Conservation (phyloP, 2,113 vertebrate species). For the Oreocharis arfaki region DNA sequence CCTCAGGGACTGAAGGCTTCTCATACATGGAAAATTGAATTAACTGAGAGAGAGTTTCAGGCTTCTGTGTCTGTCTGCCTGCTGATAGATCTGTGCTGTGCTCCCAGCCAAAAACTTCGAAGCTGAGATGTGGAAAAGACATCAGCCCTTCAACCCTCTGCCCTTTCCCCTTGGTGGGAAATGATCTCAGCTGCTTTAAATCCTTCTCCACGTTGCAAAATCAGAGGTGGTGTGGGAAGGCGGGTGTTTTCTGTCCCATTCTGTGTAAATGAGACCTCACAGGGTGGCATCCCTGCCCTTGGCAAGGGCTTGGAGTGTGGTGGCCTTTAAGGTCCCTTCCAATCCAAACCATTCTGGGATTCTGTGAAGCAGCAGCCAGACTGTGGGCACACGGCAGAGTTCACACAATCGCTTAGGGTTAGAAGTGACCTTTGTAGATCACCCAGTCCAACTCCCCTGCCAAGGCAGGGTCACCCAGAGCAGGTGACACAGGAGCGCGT, state of each 20-base stretch:
- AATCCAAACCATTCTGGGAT: background rate
- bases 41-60: background rate
- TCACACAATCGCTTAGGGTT: background rate
- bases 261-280: background rate
- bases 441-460: background rate
- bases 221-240: background rate
- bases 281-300: background rate
- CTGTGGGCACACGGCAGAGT: background rate
- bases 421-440: background rate
- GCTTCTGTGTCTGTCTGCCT: background rate
- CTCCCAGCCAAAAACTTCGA: background rate
- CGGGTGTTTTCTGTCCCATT: background rate
- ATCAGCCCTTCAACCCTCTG: background rate
- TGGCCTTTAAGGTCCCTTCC: background rate
- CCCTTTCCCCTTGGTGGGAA: background rate
- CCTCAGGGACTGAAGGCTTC: background rate
- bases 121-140: background rate
- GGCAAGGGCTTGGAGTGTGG: background rate
- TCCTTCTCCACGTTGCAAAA: background rate
- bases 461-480: background rate
- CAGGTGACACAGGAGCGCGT: background rate
- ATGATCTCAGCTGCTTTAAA: background rate
- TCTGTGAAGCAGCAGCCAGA: background rate
- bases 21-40: background rate
- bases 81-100: background rate